phyloP scores from a whole-genome alignment of 2,888 invertebrate genomes.

The Anticlea derivata region DNA sequence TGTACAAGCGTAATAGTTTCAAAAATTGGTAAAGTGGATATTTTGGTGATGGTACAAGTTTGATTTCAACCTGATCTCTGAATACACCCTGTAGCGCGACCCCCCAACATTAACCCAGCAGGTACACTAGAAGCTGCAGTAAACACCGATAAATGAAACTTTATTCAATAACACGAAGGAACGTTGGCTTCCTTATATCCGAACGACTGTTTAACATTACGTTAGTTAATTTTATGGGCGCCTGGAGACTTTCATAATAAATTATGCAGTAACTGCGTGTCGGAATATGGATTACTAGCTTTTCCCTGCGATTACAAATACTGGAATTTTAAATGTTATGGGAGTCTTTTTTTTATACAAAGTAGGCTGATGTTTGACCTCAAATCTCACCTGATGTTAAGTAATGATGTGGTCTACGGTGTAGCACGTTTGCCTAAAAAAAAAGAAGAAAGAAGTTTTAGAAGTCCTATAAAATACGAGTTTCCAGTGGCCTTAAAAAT shows the following conservation, averaged over 20 bases:
- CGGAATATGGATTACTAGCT: slow-evolving; percentile 4
- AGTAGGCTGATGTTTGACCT: too few relatives aligned
- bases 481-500: too few relatives aligned
- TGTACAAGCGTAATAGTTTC: too few relatives aligned
- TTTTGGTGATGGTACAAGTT: too few relatives aligned
- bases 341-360: too few relatives aligned
- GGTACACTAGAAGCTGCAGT: neutral
- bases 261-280: slow-evolving; percentile 26
- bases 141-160: neutral
- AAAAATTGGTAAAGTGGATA: too few relatives aligned
- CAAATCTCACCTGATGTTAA: too few relatives aligned
- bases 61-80: neutral
- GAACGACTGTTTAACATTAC: slow-evolving; percentile 22
- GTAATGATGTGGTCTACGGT: too few relatives aligned
- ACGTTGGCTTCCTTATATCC: slow-evolving; percentile 24
- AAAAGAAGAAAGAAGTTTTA: too few relatives aligned
- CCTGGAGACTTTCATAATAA: slow-evolving; percentile 35
- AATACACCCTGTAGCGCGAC: slow-evolving; percentile 2
- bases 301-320: neutral
- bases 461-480: too few relatives aligned
- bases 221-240: slow-evolving; percentile 32
- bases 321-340: neutral
- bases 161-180: slow-evolving; percentile 16
- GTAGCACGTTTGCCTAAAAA: too few relatives aligned
- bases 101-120: neutral